Conservation (phyloP, 1,140 invertebrate species). For the Lepidurus couesii region DNA sequence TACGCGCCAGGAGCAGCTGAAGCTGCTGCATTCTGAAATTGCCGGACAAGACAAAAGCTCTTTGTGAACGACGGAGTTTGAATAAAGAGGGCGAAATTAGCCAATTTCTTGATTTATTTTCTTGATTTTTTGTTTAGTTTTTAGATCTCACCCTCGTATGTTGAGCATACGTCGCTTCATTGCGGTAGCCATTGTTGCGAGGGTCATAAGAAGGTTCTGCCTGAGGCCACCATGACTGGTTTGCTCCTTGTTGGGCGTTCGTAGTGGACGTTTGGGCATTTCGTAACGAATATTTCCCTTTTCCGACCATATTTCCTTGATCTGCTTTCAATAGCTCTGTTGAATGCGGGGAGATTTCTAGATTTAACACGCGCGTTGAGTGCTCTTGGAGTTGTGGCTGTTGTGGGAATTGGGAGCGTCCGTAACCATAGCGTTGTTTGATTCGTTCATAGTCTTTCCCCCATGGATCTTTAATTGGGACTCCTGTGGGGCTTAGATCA, state of each 20-base stretch:
- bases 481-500: too few relatives aligned
- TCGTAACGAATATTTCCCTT: background rate
- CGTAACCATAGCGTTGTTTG: background rate
- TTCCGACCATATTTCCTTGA: background rate
- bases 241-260: background rate
- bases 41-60: too few relatives aligned
- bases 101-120: too few relatives aligned
- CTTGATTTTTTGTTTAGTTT: too few relatives aligned
- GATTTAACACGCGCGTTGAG: too few relatives aligned
- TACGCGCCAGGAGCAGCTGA: too few relatives aligned
- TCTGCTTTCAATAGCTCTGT: background rate
- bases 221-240: background rate
- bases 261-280: background rate
- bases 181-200: background rate
- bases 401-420: background rate
- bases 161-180: background rate
- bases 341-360: too few relatives aligned
- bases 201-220: background rate
- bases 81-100: too few relatives aligned
- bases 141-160: background rate
- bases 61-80: too few relatives aligned
- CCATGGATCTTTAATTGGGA: too few relatives aligned
- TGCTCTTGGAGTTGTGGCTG: too few relatives aligned
- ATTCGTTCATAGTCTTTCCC: background rate
- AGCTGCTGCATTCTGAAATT: too few relatives aligned